Conservation (phyloP, 2,113 vertebrate genomes). For the Petroica traversi region DNA sequence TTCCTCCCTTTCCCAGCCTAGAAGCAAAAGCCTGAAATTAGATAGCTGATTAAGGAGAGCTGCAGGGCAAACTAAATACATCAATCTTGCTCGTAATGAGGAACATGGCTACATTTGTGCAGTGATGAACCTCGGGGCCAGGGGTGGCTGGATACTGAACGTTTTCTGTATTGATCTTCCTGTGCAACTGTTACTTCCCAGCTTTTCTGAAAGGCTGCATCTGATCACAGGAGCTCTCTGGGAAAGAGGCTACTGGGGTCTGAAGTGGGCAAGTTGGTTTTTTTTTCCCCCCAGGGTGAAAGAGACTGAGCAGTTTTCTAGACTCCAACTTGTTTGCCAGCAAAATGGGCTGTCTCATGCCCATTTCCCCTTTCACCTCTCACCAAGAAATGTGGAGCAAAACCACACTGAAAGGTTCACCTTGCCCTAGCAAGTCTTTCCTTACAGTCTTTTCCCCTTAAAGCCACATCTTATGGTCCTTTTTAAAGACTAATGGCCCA, state of each 20-base stretch:
- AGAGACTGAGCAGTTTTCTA: neutral
- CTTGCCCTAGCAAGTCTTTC: neutral
- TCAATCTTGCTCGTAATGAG: slow-evolving; percentile 26
- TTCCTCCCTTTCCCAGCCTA: neutral
- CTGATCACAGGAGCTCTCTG: neutral
- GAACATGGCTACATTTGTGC: neutral
- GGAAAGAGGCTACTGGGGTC: neutral
- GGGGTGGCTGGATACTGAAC: neutral
- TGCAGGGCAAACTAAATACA: neutral
- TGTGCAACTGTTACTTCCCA: neutral
- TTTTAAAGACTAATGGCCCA: neutral
- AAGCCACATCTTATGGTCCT: neutral
- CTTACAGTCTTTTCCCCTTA: neutral
- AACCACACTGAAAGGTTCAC: neutral
- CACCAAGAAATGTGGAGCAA: neutral
- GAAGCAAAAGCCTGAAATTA: slow-evolving; percentile 28
- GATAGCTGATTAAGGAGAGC: slow-evolving; percentile 44
- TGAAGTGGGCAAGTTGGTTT: neutral
- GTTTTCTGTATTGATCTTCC: neutral
- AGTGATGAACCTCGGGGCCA: neutral
- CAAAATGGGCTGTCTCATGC: neutral
- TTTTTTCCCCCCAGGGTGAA: neutral
- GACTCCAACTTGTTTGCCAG: neutral
- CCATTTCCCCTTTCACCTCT: neutral
- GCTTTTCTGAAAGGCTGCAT: neutral